Percentiles rank a stretch among this genome's conserved stretches.
phyloP scores from a whole-genome alignment of 2,888 invertebrate species.

The Cordilura impudica region DNA sequence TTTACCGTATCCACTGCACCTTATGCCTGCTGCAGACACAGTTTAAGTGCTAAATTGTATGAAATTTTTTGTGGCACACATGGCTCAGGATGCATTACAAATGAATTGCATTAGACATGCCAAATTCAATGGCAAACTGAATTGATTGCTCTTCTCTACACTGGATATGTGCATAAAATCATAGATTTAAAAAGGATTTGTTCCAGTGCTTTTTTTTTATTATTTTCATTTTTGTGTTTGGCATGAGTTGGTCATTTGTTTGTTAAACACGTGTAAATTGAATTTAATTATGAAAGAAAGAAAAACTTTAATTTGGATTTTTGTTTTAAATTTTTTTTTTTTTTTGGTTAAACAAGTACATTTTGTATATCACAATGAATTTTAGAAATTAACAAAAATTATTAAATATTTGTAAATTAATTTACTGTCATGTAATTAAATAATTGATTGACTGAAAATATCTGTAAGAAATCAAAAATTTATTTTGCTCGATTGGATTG shows the following conservation, averaged over 20 bases:
- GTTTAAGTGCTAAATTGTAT: conserved; percentile 48
- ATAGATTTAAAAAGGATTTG: not conserved
- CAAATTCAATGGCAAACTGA: conserved; percentile 34
- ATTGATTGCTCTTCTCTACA: conserved; percentile 1
- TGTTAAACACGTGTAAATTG: conserved; percentile 46
- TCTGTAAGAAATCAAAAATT: too few species aligned
- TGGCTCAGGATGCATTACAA: conserved; percentile 52
- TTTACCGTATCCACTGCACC: not conserved
- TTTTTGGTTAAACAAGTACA: too few species aligned
- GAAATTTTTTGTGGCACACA: conserved; percentile 43
- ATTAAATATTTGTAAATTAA: too few species aligned
- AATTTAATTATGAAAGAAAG: conserved; percentile 31
- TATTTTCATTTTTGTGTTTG: not conserved
- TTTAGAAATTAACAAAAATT: too few species aligned
- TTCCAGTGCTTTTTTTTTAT: not conserved
- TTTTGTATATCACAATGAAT: too few species aligned
- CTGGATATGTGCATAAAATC: conserved; percentile 2
- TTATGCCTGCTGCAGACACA: not conserved
- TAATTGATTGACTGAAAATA: too few species aligned
- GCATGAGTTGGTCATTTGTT: conserved; percentile 27
- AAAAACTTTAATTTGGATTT: too few species aligned
- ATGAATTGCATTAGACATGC: conserved; percentile 46
- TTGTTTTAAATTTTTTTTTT: too few species aligned
- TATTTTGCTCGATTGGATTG: too few species aligned
- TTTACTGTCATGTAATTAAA: too few species aligned